Evolutionary conservation across 2,113 vertebrate species (phyloP).

Genomic region (Ictidomys tridecemlineatus): DNA sequence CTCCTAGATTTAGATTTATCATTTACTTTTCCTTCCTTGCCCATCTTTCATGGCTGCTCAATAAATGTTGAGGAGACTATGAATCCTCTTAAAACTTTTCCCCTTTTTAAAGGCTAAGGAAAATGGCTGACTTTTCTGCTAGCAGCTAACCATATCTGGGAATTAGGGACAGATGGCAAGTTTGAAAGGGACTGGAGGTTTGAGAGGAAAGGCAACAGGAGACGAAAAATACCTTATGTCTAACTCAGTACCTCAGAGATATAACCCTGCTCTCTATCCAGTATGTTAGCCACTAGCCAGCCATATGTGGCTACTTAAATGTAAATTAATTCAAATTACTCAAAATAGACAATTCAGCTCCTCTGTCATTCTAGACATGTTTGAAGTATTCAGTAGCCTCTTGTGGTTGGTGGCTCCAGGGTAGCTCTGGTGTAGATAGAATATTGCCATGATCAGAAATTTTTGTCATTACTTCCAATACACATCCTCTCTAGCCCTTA

Average conservation of each 20-base stretch:
- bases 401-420: background rate
- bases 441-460: background rate
- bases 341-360: background rate
- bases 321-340: background rate
- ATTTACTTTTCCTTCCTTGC: background rate
- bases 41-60: background rate
- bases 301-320: background rate
- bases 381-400: background rate
- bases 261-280: background rate
- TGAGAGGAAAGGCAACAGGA: background rate
- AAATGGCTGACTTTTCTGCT: background rate
- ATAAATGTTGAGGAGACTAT: background rate
- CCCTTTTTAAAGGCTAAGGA: background rate
- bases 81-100: background rate
- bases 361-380: background rate
- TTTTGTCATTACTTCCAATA: background rate
- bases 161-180: background rate
- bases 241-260: background rate
- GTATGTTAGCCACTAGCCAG: background rate
- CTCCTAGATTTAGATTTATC: background rate
- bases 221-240: background rate
- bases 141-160: background rate
- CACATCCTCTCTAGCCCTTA: background rate
- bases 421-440: background rate
- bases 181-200: background rate